A percentile compares a stretch with the other conserved stretches of the same genome.
phyloP scores from a whole-genome alignment of 53 echinoderm and acorn worm species.

The Hippasteria phrygiana region DNA sequence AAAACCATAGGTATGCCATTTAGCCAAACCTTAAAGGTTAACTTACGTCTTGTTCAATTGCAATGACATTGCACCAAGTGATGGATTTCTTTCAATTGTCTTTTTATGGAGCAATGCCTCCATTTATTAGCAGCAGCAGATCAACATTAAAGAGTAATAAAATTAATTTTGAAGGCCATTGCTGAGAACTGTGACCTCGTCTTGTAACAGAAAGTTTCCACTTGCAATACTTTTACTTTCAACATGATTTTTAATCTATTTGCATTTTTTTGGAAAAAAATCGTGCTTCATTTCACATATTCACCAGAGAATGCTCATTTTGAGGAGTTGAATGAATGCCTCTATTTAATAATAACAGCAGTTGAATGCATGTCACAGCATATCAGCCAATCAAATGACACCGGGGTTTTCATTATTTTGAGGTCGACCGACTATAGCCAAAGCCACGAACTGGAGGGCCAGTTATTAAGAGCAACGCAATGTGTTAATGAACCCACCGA shows the following conservation, averaged over 20 bases:
- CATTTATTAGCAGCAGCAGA: neutral
- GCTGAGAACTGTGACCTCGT: slow-evolving; percentile 15
- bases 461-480: too few relatives aligned
- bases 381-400: neutral
- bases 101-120: slow-evolving; percentile 17
- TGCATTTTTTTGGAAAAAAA: neutral
- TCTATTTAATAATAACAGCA: neutral
- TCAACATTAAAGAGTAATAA: neutral
- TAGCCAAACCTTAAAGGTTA: slow-evolving; percentile 11
- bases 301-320: too few relatives aligned
- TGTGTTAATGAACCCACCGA: too few relatives aligned
- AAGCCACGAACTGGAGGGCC: too few relatives aligned
- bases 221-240: neutral
- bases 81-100: slow-evolving; percentile 14
- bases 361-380: neutral
- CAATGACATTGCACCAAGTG: neutral
- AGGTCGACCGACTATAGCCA: too few relatives aligned
- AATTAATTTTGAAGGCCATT: neutral
- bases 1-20: slow-evolving; percentile 37
- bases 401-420: too few relatives aligned
- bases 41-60: neutral
- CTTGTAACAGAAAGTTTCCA: neutral
- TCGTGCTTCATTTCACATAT: slow-evolving; percentile 2
- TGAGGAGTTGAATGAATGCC: too few relatives aligned
- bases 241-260: neutral